Percentiles rank a stretch among this genome's conserved stretches.
phyloP scores from a whole-genome alignment of 2,797 vertebrate genomes.

The Phoxinus dragarum region DNA sequence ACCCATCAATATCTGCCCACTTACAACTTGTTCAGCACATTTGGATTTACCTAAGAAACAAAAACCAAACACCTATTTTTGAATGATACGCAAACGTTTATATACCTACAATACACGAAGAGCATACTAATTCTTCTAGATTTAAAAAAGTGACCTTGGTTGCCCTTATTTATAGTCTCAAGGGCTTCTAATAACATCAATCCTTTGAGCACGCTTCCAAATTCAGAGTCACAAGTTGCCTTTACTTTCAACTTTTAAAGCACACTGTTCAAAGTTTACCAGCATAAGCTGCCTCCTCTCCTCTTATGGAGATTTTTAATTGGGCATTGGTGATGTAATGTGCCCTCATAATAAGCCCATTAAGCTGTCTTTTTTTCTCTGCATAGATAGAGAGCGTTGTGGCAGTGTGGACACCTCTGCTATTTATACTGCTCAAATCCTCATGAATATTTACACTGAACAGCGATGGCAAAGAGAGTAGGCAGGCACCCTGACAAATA shows the following conservation, averaged over 20 bases:
- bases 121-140: background rate
- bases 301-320: constrained; percentile 69
- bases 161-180: constrained; percentile 33
- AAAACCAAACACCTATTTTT: background rate
- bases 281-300: constrained; percentile 50
- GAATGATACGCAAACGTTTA: background rate
- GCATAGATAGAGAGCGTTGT: constrained; percentile 83
- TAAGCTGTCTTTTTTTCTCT: constrained; percentile 78
- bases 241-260: constrained; percentile 51
- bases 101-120: background rate
- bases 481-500: constrained; percentile 83
- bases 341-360: constrained; percentile 83
- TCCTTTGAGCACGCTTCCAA: constrained; percentile 18
- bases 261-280: constrained; percentile 56
- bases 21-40: background rate
- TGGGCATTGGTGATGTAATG: constrained; percentile 84
- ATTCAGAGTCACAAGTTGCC: constrained; percentile 40
- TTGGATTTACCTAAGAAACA: background rate
- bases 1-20: background rate
- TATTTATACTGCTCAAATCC: constrained; percentile 88
- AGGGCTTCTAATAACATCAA: background rate
- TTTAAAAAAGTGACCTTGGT: constrained; percentile 43
- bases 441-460: constrained; percentile 86
- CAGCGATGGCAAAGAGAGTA: constrained; percentile 75
- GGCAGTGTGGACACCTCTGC: constrained; percentile 84